Conservation (phyloP, 2,113 vertebrate species). For the Myotis brandtii region DNA sequence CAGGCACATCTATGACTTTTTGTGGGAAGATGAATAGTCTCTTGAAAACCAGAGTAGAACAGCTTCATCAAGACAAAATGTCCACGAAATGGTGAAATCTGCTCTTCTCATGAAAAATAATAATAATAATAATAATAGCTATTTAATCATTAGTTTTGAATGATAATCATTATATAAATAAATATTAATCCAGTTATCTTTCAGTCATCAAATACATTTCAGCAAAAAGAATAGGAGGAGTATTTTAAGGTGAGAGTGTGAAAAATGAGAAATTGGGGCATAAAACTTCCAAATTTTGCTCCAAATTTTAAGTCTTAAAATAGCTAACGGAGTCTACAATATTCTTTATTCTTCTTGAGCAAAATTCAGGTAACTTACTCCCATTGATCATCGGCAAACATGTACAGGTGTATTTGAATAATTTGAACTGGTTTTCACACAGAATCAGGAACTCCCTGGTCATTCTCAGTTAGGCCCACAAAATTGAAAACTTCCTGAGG, state of each 20-base stretch:
- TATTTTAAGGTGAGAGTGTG: not conserved
- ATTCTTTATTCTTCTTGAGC: not conserved
- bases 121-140: not conserved
- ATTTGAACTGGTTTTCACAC: not conserved
- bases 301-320: not conserved
- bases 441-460: not conserved
- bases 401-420: not conserved
- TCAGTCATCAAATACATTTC: not conserved
- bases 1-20: not conserved
- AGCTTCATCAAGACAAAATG: not conserved
- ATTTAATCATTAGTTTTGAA: not conserved
- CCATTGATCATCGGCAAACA: not conserved
- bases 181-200: not conserved
- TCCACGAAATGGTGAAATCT: not conserved
- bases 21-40: not conserved
- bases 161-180: not conserved
- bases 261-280: not conserved
- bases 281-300: not conserved
- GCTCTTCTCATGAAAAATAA: not conserved
- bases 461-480: not conserved
- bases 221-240: not conserved
- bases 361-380: not conserved
- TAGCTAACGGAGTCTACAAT: not conserved
- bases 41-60: not conserved
- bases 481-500: not conserved